Conservation (phyloP, 2,113 vertebrate genomes). For the Datnioides undecimradiatus region DNA sequence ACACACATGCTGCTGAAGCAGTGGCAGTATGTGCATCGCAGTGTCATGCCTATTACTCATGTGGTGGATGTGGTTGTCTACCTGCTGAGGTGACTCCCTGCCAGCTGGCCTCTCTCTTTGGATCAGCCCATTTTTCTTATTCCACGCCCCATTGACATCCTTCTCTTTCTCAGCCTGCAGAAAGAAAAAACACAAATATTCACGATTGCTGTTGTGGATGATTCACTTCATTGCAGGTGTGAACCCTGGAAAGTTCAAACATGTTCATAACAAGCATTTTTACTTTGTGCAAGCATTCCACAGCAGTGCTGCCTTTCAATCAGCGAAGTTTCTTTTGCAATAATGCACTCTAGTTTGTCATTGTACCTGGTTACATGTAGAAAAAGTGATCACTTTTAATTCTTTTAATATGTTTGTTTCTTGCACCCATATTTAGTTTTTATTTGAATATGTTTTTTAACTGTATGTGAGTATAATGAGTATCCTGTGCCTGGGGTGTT, state of each 20-base stretch:
- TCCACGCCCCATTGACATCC: conserved; percentile 64
- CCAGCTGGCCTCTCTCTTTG: conserved; percentile 81
- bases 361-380: not conserved
- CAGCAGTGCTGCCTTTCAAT: not conserved
- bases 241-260: not conserved
- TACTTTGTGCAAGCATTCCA: conserved; percentile 7
- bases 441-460: not conserved
- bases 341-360: not conserved
- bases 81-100: conserved; percentile 81
- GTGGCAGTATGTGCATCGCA: not conserved
- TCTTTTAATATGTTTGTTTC: not conserved
- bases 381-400: not conserved
- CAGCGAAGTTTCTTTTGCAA: not conserved
- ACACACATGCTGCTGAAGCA: conserved; percentile 13
- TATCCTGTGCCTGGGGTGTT: too few relatives aligned
- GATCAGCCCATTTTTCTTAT: conserved; percentile 83
- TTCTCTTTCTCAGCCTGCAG: conserved; percentile 72
- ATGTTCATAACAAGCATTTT: not conserved
- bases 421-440: not conserved
- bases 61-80: conserved; percentile 49
- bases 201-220: not conserved
- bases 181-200: conserved; percentile 13
- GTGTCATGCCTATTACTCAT: conserved; percentile 32
- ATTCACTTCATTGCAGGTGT: conserved; percentile 10
- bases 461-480: not conserved